These are phyloP conservation scores for Syngnathoides biaculeatus DNA, from an alignment of 2,113 vertebrate genomes.

Conservation along the genomic window DNA sequence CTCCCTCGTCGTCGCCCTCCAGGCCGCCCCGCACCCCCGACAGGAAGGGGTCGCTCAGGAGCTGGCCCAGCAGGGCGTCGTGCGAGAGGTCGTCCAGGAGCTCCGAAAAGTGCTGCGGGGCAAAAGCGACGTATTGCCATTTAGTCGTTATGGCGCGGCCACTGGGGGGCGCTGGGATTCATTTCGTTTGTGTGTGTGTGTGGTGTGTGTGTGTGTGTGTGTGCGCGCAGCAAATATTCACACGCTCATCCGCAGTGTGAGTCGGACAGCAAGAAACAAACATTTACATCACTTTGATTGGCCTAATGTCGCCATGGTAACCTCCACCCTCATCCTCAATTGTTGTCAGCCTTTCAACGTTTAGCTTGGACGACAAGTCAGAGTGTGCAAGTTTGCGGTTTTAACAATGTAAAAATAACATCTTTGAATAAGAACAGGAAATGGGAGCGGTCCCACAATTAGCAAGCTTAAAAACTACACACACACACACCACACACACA, in stretches of 20 bases:
- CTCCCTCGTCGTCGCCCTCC: conserved; percentile 82
- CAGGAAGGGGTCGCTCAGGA: conserved; percentile 95
- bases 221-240: conserved; percentile 50
- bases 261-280: too few relatives aligned
- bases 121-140: neutral
- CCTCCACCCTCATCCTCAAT: too few relatives aligned
- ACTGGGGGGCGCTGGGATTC: neutral
- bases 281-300: too few relatives aligned
- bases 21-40: conserved; percentile 70
- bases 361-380: neutral
- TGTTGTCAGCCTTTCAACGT: too few relatives aligned
- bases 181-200: neutral
- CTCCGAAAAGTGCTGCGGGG: conserved; percentile 88
- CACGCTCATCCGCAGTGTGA: neutral
- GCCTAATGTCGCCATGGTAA: too few relatives aligned
- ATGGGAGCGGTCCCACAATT: conserved; percentile 23
- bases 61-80: conserved; percentile 90
- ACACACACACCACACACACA: conserved; percentile 21
- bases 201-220: neutral
- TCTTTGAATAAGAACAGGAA: conserved; percentile 24
- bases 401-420: neutral
- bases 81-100: conserved; percentile 94
- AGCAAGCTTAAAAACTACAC: conserved; percentile 12
- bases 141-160: neutral
- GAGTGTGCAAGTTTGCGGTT: neutral